Evolutionary conservation across 2,888 invertebrate genomes (phyloP).

Genomic region (Rhimphoctona megacephalus): DNA sequence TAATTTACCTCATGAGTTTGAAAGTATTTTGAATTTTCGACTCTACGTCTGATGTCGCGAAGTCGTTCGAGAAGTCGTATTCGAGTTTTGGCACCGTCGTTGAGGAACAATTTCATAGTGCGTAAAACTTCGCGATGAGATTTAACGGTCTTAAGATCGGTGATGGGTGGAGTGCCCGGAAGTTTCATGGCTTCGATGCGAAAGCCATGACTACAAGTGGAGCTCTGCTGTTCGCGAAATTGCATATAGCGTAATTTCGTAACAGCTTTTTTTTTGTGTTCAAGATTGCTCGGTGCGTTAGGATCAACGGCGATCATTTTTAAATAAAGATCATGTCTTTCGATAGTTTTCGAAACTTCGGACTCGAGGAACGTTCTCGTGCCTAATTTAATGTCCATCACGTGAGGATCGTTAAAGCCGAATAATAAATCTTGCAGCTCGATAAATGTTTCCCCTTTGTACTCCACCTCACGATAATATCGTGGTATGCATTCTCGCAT

Average conservation of each 20-base stretch:
- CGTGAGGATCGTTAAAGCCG: slow-evolving; percentile 95
- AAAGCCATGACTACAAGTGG: slow-evolving; percentile 96
- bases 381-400: slow-evolving; percentile 99
- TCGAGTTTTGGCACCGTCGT: slow-evolving; percentile 88
- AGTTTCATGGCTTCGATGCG: slow-evolving; percentile 98
- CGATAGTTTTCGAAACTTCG: slow-evolving; percentile 95
- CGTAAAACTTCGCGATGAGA: slow-evolving; percentile 90
- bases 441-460: slow-evolving; percentile 93
- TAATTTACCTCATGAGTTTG: slow-evolving; percentile 91
- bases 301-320: slow-evolving; percentile 98
- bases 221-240: slow-evolving; percentile 96
- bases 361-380: slow-evolving; percentile 97
- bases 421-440: slow-evolving; percentile 97
- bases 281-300: slow-evolving; percentile 93
- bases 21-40: slow-evolving; percentile 95
- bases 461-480: slow-evolving; percentile 93
- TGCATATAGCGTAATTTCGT: slow-evolving; percentile 99
- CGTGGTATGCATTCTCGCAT: slow-evolving; percentile 92
- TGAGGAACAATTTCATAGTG: slow-evolving; percentile 91
- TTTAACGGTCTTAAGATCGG: slow-evolving; percentile 95
- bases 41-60: slow-evolving; percentile 90
- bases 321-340: slow-evolving; percentile 95
- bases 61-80: slow-evolving; percentile 91
- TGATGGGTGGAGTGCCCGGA: slow-evolving; percentile 92
- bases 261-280: slow-evolving; percentile 92